These are phyloP conservation scores for Drosophila littoralis DNA, from an alignment of 1,140 invertebrate genomes.

Conservation along the genomic window DNA sequence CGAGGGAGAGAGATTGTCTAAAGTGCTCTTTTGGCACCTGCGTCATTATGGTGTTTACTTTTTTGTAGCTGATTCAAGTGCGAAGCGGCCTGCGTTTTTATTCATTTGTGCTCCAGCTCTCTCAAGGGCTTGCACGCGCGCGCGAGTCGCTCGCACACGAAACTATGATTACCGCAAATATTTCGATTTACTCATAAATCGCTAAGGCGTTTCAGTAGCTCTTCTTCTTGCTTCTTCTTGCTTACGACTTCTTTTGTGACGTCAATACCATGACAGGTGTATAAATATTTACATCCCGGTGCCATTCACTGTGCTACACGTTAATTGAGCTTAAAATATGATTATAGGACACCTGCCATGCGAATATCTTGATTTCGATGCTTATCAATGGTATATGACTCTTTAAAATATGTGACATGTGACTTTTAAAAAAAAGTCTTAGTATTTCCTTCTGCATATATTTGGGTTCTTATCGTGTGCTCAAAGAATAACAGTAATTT, in stretches of 20 bases:
- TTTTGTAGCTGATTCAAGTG: slow-evolving; percentile 27
- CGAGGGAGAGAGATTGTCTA: slow-evolving; percentile 6
- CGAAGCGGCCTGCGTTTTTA: neutral
- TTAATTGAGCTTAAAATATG: slow-evolving; percentile 19
- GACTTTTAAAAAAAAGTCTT: neutral
- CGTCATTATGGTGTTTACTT: slow-evolving; percentile 13
- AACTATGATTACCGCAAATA: slow-evolving; percentile 1
- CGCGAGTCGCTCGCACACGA: slow-evolving; percentile 14
- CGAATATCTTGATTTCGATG: neutral
- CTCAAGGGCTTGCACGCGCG: slow-evolving; percentile 64
- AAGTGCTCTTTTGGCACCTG: slow-evolving; percentile 38
- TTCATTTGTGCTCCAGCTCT: slow-evolving; percentile 11
- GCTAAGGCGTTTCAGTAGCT: neutral
- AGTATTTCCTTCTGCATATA: neutral
- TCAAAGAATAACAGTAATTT: too few relatives aligned
- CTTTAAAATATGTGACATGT: neutral
- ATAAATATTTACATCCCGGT: slow-evolving; percentile 11
- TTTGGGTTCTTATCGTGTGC: too few relatives aligned
- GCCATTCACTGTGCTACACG: neutral
- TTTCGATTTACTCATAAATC: slow-evolving; percentile 1
- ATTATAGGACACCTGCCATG: slow-evolving; percentile 17
- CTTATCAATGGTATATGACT: neutral
- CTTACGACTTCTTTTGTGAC: slow-evolving; percentile 9
- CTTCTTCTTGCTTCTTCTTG: slow-evolving; percentile 2
- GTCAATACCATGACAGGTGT: slow-evolving; percentile 17